These are phyloP conservation scores for Tyrophagus putrescentiae DNA, from an alignment of 1,140 invertebrate genomes.

Conservation along the genomic window DNA sequence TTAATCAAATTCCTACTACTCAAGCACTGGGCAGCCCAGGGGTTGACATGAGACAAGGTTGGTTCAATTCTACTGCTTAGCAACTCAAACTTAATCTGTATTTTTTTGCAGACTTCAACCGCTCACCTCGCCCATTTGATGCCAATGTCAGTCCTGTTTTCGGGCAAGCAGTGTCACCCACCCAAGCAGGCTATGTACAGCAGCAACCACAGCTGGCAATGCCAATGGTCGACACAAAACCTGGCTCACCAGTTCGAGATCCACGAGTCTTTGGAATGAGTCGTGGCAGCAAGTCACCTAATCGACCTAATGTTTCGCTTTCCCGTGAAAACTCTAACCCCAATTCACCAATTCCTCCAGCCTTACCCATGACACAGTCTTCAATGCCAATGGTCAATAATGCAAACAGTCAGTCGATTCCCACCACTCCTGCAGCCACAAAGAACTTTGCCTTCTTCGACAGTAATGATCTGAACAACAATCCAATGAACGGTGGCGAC, in stretches of 20 bases:
- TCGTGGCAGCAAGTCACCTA: not conserved
- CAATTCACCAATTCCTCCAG: conserved; percentile 2
- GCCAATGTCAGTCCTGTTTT: too few species aligned
- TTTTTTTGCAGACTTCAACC: too few species aligned
- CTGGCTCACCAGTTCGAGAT: not conserved
- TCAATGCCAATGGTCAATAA: too few species aligned
- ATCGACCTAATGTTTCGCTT: not conserved
- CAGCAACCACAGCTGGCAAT: not conserved
- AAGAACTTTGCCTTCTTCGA: not conserved
- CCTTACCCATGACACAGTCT: too few species aligned
- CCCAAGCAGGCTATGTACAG: too few species aligned
- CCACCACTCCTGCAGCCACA: not conserved
- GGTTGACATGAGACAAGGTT: too few species aligned
- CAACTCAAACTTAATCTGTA: too few species aligned
- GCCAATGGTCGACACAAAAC: not conserved
- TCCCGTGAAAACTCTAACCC: not conserved
- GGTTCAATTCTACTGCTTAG: too few species aligned
- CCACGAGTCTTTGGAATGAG: not conserved
- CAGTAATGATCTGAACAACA: conserved; percentile 2
- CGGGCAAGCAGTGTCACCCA: too few species aligned
- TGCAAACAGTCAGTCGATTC: not conserved
- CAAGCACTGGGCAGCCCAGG: too few species aligned
- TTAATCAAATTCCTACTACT: too few species aligned
- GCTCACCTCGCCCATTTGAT: too few species aligned
- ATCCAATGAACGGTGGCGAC: not conserved